phyloP scores from a whole-genome alignment of 2,113 vertebrate genomes.

The Melanerpes formicivorus region DNA sequence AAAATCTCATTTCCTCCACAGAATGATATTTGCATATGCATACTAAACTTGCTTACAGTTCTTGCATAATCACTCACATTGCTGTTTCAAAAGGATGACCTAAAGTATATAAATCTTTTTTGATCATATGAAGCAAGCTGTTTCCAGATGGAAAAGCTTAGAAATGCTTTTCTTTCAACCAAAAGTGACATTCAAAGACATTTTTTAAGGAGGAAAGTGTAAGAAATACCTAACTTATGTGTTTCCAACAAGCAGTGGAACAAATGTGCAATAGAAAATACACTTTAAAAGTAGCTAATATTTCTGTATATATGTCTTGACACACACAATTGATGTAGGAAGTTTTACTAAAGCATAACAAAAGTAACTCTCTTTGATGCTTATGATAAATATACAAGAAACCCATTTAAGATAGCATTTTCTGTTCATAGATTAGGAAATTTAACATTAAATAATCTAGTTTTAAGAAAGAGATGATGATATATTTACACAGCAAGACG shows the following conservation, averaged over 20 bases:
- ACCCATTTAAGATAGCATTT: neutral
- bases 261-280: neutral
- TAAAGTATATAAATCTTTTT: constrained; percentile 13
- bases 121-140: constrained; percentile 15
- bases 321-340: neutral
- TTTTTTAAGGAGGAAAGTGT: neutral
- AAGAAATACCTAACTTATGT: neutral
- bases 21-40: neutral
- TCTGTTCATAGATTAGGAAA: neutral
- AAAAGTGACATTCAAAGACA: constrained; percentile 7
- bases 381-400: neutral
- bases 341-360: neutral
- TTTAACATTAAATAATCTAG: neutral
- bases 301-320: neutral
- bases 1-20: neutral
- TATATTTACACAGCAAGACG: neutral
- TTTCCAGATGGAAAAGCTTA: constrained; percentile 13
- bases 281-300: neutral
- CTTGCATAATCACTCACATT: neutral
- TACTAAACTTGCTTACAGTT: neutral
- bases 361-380: neutral
- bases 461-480: neutral
- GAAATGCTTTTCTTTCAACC: constrained; percentile 13
- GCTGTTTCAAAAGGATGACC: neutral
- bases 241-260: neutral